These are phyloP conservation scores for Xylocampa areola DNA, from an alignment of 2,888 invertebrate genomes.

Conservation along the genomic window DNA sequence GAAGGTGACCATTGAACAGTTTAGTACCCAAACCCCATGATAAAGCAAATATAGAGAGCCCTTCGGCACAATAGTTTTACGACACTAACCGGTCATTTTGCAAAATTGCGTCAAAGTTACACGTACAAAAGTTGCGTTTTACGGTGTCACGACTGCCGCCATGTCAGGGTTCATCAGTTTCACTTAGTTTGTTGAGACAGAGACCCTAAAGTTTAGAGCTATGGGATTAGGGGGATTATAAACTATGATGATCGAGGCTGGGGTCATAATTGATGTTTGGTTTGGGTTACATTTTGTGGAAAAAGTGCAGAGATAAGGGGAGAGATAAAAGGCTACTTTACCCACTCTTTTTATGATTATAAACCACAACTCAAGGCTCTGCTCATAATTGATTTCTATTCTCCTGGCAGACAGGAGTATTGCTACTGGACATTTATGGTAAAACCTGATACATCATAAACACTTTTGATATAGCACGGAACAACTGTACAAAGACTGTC, in stretches of 20 bases:
- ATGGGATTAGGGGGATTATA: constrained; percentile 47
- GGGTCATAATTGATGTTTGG: constrained; percentile 18
- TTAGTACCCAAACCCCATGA: constrained; percentile 31
- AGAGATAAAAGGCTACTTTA: too few relatives aligned
- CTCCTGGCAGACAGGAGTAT: too few relatives aligned
- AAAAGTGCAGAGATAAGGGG: too few relatives aligned
- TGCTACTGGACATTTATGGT: too few relatives aligned
- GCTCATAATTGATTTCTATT: too few relatives aligned
- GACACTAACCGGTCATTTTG: constrained; percentile 40
- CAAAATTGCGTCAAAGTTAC: constrained; percentile 34
- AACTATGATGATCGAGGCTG: constrained; percentile 42
- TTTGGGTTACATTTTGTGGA: constrained; percentile 21
- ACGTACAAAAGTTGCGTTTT: constrained; percentile 46
- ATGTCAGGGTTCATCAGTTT: constrained; percentile 45
- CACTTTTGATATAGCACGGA: too few relatives aligned
- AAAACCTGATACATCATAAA: too few relatives aligned
- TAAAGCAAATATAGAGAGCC: constrained; percentile 31
- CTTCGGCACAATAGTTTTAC: constrained; percentile 37
- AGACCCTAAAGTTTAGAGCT: constrained; percentile 48
- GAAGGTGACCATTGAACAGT: constrained; percentile 36
- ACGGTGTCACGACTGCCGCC: constrained; percentile 40
- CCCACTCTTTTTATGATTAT: too few relatives aligned
- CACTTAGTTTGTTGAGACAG: constrained; percentile 40
- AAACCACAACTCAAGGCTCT: too few relatives aligned
- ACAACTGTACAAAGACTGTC: too few relatives aligned